Evolutionary conservation across 2,888 invertebrate species (phyloP), one percentile per base, ranked within the genome.

Genomic region (Drosophila emarginata): DNA sequence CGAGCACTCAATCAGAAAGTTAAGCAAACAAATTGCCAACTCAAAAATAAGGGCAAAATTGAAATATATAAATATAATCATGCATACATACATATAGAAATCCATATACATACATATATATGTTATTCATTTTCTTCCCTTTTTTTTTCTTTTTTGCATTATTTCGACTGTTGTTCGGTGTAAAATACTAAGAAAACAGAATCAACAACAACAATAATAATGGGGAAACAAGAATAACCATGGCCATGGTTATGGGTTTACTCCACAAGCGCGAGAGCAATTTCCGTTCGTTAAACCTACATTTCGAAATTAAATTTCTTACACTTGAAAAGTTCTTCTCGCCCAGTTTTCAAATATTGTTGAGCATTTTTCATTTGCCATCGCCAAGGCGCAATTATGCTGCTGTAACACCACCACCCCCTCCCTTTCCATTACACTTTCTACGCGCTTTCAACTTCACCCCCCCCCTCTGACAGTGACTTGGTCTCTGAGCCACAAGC

Each of bases 281-380:
- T 85, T 85, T 85, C 86, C 85, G 82, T 85, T 85, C 87, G 85
- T 85, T 82, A 85, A 87, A 85, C 87, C 87, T 85, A 85, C 84
- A 84, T 84, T 84, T 84, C 68, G 83, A 87, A 85, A 87, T 85
- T 85, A 85, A 85, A 85, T 85, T 85, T 85, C 83, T 87, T 85
- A 83, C 85, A 87, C 85, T 85, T 85, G 85, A 87, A 78, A 87
- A 87, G 85, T 85, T 87, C 60, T 63, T 45, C 45, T 45, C 45
- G 45, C 18, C 71, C 66, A 65, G 76, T 80, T 87, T 45, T 83
- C 85, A 84, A 71, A 82, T 85, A 85, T 82, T 78, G 78, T 72
- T 65, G 61, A 56, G 63, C 74, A 69, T 72, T 80, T 80, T 79
- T 74, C 79, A 81, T 79, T 81, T 84, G 74, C 68, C 52, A 59